Evolutionary conservation across 2,113 vertebrate genomes (phyloP).

Genomic region (Acinonyx jubatus): DNA sequence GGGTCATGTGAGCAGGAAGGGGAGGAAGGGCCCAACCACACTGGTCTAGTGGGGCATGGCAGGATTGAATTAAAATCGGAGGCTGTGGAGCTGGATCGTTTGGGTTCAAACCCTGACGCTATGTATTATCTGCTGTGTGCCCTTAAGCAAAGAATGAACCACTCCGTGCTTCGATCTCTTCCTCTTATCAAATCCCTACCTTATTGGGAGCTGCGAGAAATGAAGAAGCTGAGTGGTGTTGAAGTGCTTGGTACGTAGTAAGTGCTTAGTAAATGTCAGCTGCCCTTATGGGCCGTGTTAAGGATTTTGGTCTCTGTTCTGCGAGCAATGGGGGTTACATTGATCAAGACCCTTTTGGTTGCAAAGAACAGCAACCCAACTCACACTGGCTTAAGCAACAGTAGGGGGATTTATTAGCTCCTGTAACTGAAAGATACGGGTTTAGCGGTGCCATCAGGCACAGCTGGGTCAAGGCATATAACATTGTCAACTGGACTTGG

Average conservation of each 20-base stretch:
- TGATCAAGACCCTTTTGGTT: not conserved
- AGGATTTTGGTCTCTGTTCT: not conserved
- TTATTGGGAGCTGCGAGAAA: not conserved
- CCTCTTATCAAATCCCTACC: not conserved
- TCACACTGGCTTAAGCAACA: not conserved
- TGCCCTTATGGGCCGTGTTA: not conserved
- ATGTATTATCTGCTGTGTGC: not conserved
- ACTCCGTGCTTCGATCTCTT: not conserved
- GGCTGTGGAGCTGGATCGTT: not conserved
- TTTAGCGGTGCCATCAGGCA: not conserved
- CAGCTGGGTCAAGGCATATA: not conserved
- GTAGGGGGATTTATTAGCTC: not conserved
- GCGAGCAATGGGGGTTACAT: not conserved
- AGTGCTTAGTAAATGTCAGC: not conserved
- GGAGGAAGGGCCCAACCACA: too few species aligned
- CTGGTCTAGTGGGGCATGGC: not conserved
- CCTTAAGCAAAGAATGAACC: not conserved
- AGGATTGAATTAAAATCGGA: not conserved
- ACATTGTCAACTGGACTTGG: fast-evolving
- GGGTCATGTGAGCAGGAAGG: not conserved
- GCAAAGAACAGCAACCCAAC: not conserved
- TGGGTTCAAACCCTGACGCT: not conserved
- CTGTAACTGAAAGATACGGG: not conserved
- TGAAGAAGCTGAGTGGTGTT: not conserved
- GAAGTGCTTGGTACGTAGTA: not conserved